phyloP scores from a whole-genome alignment of 2,797 vertebrate species.

The Xiphorhynchus erythropygius region DNA sequence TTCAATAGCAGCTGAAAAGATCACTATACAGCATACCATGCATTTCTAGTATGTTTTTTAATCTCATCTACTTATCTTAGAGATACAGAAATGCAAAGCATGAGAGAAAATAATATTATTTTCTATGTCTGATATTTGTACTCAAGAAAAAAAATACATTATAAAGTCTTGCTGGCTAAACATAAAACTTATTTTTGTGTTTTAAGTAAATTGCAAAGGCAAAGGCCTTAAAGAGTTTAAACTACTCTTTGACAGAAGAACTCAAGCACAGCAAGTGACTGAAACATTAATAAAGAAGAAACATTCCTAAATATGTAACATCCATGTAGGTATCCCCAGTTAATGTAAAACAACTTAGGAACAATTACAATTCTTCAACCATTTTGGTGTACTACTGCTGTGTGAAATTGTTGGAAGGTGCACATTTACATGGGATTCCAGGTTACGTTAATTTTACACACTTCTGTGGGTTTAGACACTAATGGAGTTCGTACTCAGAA shows the following conservation, averaged over 20 bases:
- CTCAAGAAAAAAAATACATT: not conserved
- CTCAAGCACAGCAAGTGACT: not conserved
- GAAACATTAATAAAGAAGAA: not conserved
- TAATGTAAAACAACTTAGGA: not conserved
- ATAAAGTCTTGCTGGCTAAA: not conserved
- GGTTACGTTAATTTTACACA: not conserved
- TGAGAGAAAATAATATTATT: not conserved
- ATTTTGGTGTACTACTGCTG: not conserved
- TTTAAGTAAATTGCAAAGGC: not conserved
- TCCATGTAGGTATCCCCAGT: not conserved
- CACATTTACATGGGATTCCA: not conserved
- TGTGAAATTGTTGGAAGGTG: not conserved
- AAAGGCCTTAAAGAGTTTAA: not conserved
- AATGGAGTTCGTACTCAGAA: not conserved
- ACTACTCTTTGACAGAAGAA: not conserved
- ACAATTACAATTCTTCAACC: not conserved
- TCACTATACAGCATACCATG: too few species aligned
- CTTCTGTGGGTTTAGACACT: not conserved
- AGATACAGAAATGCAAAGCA: not conserved
- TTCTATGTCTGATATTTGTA: not conserved
- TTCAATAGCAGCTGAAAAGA: not conserved
- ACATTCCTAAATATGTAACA: not conserved
- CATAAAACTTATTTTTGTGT: not conserved
- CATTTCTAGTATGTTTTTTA: not conserved
- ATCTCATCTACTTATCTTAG: not conserved